Conservation (phyloP, 2,797 vertebrate genomes). For the Crocodylus rhombifer region DNA sequence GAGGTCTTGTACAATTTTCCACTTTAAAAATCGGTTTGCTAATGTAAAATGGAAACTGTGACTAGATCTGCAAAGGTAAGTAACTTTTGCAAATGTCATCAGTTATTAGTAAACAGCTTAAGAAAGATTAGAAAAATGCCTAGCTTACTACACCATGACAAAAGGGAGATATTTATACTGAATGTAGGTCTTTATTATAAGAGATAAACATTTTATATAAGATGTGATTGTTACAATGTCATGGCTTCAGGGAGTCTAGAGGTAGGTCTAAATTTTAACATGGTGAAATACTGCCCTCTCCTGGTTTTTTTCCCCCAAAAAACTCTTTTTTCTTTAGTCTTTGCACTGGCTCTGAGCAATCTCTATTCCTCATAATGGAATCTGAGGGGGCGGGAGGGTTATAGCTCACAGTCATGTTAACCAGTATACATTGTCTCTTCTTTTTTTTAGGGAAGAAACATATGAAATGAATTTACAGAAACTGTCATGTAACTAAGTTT, state of each 20-base stretch:
- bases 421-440: fast-evolving
- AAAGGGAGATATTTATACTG: slow-evolving; percentile 30
- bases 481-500: fast-evolving
- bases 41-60: background rate
- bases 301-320: slow-evolving; percentile 5
- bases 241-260: background rate
- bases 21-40: background rate
- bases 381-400: background rate
- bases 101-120: slow-evolving; percentile 61
- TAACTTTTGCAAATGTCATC: slow-evolving; percentile 43
- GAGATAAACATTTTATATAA: slow-evolving; percentile 61
- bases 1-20: background rate
- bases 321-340: background rate
- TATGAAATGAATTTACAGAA: background rate
- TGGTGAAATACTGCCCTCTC: slow-evolving; percentile 78
- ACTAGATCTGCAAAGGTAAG: slow-evolving; percentile 11
- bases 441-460: background rate
- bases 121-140: slow-evolving; percentile 17
- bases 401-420: background rate
- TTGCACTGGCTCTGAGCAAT: background rate
- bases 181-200: slow-evolving; percentile 71
- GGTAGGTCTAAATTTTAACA: fast-evolving
- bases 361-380: background rate
- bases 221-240: slow-evolving; percentile 5
- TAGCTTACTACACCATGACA: slow-evolving; percentile 24